Base-by-base conservation (phyloP, 2,888 invertebrate genomes). In the Aphidius colemani region DNA sequence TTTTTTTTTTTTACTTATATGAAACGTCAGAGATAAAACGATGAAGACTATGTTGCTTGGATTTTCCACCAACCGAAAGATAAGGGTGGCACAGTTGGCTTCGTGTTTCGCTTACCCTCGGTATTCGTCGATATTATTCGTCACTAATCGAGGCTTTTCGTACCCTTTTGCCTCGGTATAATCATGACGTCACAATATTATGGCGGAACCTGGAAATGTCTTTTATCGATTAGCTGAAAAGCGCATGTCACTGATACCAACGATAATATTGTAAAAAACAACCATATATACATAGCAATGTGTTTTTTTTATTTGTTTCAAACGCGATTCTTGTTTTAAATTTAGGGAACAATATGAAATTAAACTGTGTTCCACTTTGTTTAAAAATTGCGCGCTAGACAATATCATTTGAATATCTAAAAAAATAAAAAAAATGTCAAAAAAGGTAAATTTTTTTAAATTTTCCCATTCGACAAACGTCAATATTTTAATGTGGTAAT, bases 231-330 rank as follows among this genome's bases (percentile, higher is more conserved):
- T 77, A 75, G 59, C 74, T 77, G 77, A 78, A 76, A 72, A 80
- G 84, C 82, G 85, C 83, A 84, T 85, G 86, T 85, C 86, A 87
- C 85, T 86, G 86, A 79, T 72, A 78, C 40, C 60, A 39, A 41
- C 50, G 46, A 10, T 55, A 44, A 18, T 44, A 44, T 55, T 43
- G 11, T 55, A 8, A 18, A 30, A 30, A 30, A 30, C 18, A 43
- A 13, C 55, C 55, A 9, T 55, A n/a, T 39, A 53, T 44, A 41
- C 46, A 39, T 11, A 10, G 13, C 10, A 9, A 11, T 55, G 18
- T n/a, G 30, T 6, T n/a, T 55, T 43, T 53, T 11, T 3, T 11
- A n/a, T 46, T 30, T 53, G 48, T 61, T 55, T 10, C 13, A 55
- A 53, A 48, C 48, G 46, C 44, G n/a, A 10, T 46, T n/a, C 10